These are phyloP conservation scores for Rhabdomys pumilio DNA, from an alignment of 2,797 vertebrate genomes.

Conservation along the genomic window DNA sequence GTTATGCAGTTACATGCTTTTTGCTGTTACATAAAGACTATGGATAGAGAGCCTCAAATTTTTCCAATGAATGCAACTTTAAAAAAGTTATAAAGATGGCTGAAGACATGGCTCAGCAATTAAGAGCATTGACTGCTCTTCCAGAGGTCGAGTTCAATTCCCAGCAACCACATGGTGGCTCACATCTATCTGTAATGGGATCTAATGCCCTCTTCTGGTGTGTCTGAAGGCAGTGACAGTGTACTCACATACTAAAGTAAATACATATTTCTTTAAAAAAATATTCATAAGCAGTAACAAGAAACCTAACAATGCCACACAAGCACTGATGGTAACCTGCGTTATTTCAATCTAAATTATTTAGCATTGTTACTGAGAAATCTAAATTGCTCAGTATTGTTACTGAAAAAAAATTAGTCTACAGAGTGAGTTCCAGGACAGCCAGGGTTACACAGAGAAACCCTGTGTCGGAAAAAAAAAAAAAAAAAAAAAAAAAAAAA, in stretches of 20 bases:
- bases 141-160: not conserved
- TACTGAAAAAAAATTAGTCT: slow-evolving; percentile 8
- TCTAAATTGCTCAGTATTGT: not conserved
- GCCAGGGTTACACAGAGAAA: too few species aligned
- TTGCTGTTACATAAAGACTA: not conserved
- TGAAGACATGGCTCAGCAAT: not conserved
- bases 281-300: not conserved
- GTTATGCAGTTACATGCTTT: not conserved
- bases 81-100: not conserved
- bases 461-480: too few species aligned
- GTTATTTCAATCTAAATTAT: not conserved
- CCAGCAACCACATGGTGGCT: not conserved
- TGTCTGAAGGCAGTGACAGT: not conserved
- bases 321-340: not conserved
- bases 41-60: not conserved
- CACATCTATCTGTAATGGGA: not conserved
- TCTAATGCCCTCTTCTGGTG: not conserved
- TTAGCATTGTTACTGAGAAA: not conserved
- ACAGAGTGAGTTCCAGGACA: too few species aligned
- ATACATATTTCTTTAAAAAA: not conserved
- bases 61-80: not conserved
- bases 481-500: too few species aligned
- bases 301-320: not conserved
- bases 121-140: not conserved
- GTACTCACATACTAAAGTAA: not conserved